Percentiles rank a stretch among this genome's conserved stretches.
phyloP scores from a whole-genome alignment of 2,888 invertebrate species.

The Pilophorus perplexus region DNA sequence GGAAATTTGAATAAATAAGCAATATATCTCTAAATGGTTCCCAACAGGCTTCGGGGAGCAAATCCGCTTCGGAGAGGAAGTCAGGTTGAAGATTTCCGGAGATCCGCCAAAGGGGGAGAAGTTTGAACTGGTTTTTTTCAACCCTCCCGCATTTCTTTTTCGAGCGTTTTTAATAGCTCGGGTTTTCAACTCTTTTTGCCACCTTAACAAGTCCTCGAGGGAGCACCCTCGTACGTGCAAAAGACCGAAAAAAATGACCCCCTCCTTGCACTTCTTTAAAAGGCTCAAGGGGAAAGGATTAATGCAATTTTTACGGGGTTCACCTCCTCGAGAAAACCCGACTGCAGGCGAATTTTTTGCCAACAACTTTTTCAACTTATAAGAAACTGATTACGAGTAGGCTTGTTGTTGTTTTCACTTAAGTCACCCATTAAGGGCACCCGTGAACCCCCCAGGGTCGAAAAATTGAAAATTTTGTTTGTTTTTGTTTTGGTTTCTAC shows the following conservation, averaged over 20 bases:
- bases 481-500: no score
- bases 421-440: no score
- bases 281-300: background rate
- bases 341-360: no score
- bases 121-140: slow-evolving; percentile 15
- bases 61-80: slow-evolving; percentile 18
- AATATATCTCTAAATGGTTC: slow-evolving; percentile 39
- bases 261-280: slow-evolving; percentile 1
- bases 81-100: slow-evolving; percentile 25
- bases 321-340: no score
- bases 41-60: slow-evolving; percentile 22
- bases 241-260: slow-evolving; percentile 23
- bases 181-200: slow-evolving; percentile 3
- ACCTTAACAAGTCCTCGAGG: background rate
- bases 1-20: slow-evolving; percentile 39
- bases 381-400: no score
- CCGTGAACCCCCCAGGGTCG: no score
- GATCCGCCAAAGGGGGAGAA: background rate
- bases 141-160: background rate
- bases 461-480: no score
- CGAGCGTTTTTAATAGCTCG: slow-evolving; percentile 19
- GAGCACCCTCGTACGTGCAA: no score
- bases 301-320: slow-evolving; percentile 4
- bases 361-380: no score
- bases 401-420: no score